Percentiles rank a stretch among this genome's conserved stretches.
These are phyloP conservation scores for Trichomalopsis sarcophagae DNA, from an alignment of 1,140 invertebrate genomes.

Conservation along the genomic window DNA sequence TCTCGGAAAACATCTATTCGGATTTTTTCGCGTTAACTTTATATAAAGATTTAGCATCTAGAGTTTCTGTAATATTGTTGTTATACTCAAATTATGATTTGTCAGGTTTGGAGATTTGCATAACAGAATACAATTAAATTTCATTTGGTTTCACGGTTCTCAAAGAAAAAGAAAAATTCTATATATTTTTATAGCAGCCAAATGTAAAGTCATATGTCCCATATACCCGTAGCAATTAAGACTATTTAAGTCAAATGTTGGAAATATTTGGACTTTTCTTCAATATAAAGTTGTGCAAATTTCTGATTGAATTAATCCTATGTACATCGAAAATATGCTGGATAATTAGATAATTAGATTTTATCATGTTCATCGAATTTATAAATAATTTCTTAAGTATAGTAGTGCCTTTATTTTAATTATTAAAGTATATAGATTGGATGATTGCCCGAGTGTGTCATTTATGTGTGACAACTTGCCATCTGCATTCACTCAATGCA, in stretches of 20 bases:
- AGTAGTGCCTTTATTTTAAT: conserved; percentile 46
- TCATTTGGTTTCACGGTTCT: background rate
- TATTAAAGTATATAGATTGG: conserved; percentile 15
- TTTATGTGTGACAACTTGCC: conserved; percentile 18
- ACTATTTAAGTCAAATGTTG: background rate
- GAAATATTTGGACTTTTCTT: background rate
- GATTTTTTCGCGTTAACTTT: conserved; percentile 41
- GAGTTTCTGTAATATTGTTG: conserved; percentile 37
- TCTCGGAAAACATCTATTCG: conserved; percentile 48
- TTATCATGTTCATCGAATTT: conserved; percentile 46
- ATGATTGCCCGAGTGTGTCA: conserved; percentile 42
- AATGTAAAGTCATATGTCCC: background rate
- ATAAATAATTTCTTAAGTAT: conserved; percentile 34
- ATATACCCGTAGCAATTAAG: background rate
- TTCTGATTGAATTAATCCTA: conserved; percentile 26
- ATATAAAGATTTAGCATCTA: conserved; percentile 39
- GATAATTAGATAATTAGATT: conserved; percentile 43
- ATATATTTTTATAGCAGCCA: background rate
- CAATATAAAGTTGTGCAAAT: conserved; percentile 28
- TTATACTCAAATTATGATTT: conserved; percentile 53
- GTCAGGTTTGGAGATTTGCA: conserved; percentile 53
- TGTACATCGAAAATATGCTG: conserved; percentile 29
- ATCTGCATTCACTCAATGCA: conserved; percentile 33
- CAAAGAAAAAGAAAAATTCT: background rate
- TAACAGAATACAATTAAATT: conserved; percentile 24